Conservation (phyloP, 2,113 vertebrate genomes). For the Ailurus styani region DNA sequence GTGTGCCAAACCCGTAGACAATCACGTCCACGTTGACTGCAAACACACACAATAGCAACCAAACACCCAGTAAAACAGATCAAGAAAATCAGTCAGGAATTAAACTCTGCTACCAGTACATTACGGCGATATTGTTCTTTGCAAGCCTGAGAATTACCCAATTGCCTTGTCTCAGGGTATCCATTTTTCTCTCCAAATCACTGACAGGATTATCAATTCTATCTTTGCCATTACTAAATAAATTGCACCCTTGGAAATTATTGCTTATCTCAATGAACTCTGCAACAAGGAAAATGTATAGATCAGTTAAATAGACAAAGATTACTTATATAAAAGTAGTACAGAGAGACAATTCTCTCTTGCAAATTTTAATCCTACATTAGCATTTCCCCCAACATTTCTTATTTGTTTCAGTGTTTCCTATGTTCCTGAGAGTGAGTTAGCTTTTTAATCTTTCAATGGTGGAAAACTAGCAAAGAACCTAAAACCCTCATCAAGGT, state of each 20-base stretch:
- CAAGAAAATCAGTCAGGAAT: conserved; percentile 6
- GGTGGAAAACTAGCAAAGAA: background rate
- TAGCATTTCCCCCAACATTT: background rate
- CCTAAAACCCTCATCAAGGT: background rate
- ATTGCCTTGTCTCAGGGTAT: conserved; percentile 28
- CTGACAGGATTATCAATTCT: conserved; percentile 55
- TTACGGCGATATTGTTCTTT: conserved; percentile 1
- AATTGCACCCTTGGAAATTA: conserved; percentile 49
- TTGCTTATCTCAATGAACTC: conserved; percentile 21
- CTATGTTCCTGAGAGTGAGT: background rate
- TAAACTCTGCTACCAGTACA: background rate
- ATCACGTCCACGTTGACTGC: background rate
- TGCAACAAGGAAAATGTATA: background rate
- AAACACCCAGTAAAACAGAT: background rate
- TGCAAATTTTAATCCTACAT: background rate
- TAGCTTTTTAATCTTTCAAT: background rate
- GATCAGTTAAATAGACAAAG: background rate
- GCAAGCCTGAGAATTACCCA: background rate
- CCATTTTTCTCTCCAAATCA: conserved; percentile 35
- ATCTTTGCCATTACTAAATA: conserved; percentile 28
- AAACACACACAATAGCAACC: background rate
- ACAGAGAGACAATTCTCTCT: background rate
- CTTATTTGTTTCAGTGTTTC: background rate
- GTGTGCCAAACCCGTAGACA: background rate
- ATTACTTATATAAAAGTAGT: background rate